Evolutionary conservation across 2,797 vertebrate species (phyloP).

Genomic region (Adelosebastes latens): DNA sequence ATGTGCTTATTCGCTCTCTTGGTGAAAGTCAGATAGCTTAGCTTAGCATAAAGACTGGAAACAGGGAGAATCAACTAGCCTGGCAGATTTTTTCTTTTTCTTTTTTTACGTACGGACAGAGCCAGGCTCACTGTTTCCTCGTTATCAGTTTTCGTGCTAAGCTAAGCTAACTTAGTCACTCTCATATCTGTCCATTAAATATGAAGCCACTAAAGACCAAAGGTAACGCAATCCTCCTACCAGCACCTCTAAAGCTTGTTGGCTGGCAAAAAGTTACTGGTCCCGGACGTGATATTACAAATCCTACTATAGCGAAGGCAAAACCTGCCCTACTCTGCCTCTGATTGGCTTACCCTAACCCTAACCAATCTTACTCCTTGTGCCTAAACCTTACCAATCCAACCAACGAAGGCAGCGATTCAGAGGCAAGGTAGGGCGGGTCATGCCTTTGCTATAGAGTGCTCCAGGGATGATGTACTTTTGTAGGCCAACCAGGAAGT

Average conservation of each 20-base stretch:
- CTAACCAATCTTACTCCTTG: no score
- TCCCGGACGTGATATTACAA: neutral
- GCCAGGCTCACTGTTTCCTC: neutral
- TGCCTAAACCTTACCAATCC: no score
- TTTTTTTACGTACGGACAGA: neutral
- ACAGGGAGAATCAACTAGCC: neutral
- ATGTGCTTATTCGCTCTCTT: neutral
- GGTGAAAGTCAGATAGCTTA: neutral
- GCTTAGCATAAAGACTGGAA: neutral
- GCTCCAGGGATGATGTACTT: no score
- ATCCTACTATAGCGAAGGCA: no score
- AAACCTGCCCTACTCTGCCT: no score
- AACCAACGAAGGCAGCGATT: no score
- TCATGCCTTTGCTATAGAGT: no score
- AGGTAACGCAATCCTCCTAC: neutral
- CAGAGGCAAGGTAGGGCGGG: no score
- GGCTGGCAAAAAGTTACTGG: neutral
- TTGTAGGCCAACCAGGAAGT: no score
- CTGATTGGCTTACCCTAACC: no score
- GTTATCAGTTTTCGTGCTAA: neutral
- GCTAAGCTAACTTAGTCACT: neutral
- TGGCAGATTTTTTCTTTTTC: neutral
- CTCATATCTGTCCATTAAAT: neutral
- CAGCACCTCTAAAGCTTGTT: neutral
- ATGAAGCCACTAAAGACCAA: neutral